phyloP scores from a whole-genome alignment of 2,888 invertebrate genomes.

The Reticulitermes lucifugus region DNA sequence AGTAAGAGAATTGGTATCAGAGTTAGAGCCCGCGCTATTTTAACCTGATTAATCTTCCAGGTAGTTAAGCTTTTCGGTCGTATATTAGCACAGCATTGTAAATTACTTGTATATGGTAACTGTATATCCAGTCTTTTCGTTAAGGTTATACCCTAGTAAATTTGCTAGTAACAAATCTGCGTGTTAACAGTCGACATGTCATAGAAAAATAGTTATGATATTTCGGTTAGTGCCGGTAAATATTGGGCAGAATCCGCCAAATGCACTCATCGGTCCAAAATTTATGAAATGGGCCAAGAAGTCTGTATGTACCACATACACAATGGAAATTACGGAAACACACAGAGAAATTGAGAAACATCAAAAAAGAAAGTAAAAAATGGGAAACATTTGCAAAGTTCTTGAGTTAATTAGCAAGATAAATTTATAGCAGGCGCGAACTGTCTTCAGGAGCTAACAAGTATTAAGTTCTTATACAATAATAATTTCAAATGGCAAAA shows the following conservation, averaged over 20 bases:
- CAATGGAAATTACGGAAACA: conserved; percentile 1
- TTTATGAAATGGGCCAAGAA: conserved; percentile 21
- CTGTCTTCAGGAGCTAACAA: conserved; percentile 24
- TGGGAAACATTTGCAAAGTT: conserved; percentile 41
- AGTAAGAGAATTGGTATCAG: background rate
- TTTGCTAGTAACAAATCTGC: background rate
- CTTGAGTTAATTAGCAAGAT: conserved; percentile 47
- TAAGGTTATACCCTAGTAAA: background rate
- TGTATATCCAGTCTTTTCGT: background rate
- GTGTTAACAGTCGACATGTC: background rate
- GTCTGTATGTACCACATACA: conserved; percentile 1
- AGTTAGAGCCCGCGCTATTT: background rate
- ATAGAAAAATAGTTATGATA: background rate
- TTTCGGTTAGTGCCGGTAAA: background rate
- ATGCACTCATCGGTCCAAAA: background rate
- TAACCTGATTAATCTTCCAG: background rate
- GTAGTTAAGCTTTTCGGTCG: background rate
- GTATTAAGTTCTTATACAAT: conserved; percentile 44
- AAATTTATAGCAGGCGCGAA: conserved; percentile 42
- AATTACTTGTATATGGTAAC: background rate
- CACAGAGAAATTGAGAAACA: background rate
- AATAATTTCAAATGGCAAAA: conserved; percentile 50
- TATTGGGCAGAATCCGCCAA: background rate
- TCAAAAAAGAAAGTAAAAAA: background rate
- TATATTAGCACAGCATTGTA: background rate